Conservation (phyloP, 2,888 invertebrate species). For the Apotomis turbidana region DNA sequence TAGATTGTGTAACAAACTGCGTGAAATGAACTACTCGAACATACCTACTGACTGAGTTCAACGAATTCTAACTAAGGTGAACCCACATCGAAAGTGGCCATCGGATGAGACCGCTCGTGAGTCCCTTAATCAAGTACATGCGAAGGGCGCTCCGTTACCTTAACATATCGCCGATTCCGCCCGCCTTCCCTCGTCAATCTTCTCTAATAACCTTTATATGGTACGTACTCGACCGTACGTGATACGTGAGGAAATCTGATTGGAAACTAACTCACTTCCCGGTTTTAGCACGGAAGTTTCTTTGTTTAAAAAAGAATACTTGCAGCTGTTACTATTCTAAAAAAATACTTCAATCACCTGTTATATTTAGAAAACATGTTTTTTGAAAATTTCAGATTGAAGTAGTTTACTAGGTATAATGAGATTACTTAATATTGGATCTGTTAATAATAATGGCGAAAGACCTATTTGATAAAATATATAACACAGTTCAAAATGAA, state of each 20-base stretch:
- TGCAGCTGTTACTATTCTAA: too few species aligned
- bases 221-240: conserved; percentile 25
- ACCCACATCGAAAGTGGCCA: conserved; percentile 25
- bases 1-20: neutral
- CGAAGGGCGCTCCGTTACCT: conserved; percentile 63
- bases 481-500: too few species aligned
- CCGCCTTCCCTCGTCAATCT: conserved; percentile 43
- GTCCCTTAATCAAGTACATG: conserved; percentile 71
- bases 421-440: too few species aligned
- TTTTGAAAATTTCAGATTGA: too few species aligned
- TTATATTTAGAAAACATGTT: too few species aligned
- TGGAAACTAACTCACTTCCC: conserved; percentile 20
- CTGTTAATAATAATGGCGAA: too few species aligned
- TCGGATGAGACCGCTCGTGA: conserved; percentile 61
- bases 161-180: conserved; percentile 64
- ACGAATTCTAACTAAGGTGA: neutral
- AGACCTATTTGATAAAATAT: too few species aligned
- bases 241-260: conserved; percentile 22
- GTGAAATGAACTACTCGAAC: neutral
- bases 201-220: conserved; percentile 22
- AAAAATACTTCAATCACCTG: too few species aligned
- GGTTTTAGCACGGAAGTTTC: neutral
- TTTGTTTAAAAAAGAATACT: neutral
- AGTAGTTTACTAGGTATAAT: too few species aligned
- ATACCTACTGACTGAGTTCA: neutral